These are phyloP conservation scores for Mongoloraphidia duomilia DNA, from an alignment of 2,888 invertebrate species.

Conservation along the genomic window DNA sequence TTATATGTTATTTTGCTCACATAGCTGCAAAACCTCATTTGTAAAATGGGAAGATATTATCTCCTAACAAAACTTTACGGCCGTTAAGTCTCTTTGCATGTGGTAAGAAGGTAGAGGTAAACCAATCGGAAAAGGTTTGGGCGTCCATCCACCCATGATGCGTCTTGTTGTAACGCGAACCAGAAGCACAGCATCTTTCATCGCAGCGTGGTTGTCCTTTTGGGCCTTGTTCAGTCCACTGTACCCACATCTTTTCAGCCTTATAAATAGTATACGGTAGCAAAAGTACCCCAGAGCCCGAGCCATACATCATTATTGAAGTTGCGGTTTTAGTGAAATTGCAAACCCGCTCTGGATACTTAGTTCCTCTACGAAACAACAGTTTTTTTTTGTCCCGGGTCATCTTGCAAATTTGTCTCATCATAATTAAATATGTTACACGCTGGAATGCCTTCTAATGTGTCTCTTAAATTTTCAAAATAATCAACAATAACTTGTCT, in stretches of 20 bases:
- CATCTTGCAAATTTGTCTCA: too few relatives aligned
- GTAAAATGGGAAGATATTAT: conserved; percentile 20
- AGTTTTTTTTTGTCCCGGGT: conserved; percentile 2
- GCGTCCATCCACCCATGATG: background rate
- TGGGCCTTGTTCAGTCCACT: conserved; percentile 2
- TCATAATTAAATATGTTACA: too few relatives aligned
- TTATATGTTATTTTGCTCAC: conserved; percentile 21
- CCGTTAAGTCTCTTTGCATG: conserved; percentile 14
- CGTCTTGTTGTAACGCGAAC: background rate
- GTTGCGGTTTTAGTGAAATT: conserved; percentile 11
- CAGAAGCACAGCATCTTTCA: background rate
- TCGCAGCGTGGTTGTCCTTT: background rate
- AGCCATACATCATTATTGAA: conserved; percentile 19
- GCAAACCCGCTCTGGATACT: conserved; percentile 12
- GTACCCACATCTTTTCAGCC: conserved; percentile 16
- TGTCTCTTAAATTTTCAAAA: too few relatives aligned
- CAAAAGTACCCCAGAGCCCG: conserved; percentile 18
- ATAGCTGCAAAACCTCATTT: conserved; percentile 17
- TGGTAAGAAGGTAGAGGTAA: conserved; percentile 13
- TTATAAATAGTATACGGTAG: conserved; percentile 21
- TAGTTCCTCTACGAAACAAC: conserved; percentile 8
- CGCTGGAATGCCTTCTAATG: too few relatives aligned
- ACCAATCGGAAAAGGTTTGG: background rate
- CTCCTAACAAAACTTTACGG: conserved; percentile 22
- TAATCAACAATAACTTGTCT: too few relatives aligned